These are phyloP conservation scores for Drosophila ficusphila DNA, from an alignment of 1,140 invertebrate genomes.

Conservation along the genomic window DNA sequence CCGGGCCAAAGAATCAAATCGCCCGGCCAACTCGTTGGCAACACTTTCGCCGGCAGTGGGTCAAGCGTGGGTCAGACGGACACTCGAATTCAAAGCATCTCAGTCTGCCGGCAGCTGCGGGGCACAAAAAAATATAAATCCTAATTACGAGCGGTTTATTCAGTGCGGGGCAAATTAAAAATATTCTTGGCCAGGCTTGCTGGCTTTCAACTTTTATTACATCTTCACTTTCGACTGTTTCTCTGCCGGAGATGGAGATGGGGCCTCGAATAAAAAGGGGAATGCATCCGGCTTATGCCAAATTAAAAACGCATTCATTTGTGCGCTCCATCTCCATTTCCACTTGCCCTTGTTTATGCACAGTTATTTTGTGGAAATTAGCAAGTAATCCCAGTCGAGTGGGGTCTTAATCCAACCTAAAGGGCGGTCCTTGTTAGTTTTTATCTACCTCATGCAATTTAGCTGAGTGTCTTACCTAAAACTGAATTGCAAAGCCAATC, in stretches of 20 bases:
- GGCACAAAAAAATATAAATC: constrained; percentile 78
- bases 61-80: constrained; percentile 55
- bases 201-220: constrained; percentile 63
- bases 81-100: constrained; percentile 47
- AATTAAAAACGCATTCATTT: constrained; percentile 82
- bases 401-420: constrained; percentile 47
- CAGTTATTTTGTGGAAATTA: constrained; percentile 17
- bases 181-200: constrained; percentile 38
- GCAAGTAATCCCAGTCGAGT: constrained; percentile 24
- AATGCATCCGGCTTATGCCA: constrained; percentile 67
- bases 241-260: background rate
- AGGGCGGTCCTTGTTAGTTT: constrained; percentile 21
- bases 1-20: constrained; percentile 31
- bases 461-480: constrained; percentile 41
- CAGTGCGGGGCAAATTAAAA: constrained; percentile 68
- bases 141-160: constrained; percentile 80
- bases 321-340: background rate
- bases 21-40: constrained; percentile 39
- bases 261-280: constrained; percentile 51
- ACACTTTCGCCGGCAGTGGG: constrained; percentile 59
- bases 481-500: constrained; percentile 37
- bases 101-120: constrained; percentile 24
- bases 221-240: constrained; percentile 21
- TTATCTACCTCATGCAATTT: constrained; percentile 49
- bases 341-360: constrained; percentile 28